These are phyloP conservation scores for Gorsachius magnificus DNA, from an alignment of 2,797 vertebrate genomes.

Conservation along the genomic window DNA sequence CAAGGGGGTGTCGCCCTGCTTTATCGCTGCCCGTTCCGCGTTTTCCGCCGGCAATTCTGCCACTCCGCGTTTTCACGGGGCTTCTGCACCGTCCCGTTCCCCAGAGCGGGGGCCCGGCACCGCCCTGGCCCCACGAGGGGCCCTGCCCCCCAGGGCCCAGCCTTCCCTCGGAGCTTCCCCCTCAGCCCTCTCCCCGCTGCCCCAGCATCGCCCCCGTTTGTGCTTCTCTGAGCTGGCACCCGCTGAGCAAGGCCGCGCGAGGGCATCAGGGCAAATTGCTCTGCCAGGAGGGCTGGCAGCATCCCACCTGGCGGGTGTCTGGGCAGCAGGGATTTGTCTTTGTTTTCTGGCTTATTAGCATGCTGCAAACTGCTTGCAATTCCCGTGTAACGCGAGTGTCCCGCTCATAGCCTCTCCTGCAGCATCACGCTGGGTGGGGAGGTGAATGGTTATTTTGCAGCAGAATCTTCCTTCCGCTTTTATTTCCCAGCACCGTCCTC, in stretches of 20 bases:
- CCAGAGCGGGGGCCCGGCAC: too few relatives aligned
- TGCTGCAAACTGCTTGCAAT: background rate
- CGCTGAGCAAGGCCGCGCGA: fast-evolving
- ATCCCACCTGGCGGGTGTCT: background rate
- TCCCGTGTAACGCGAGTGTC: background rate
- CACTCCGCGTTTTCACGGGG: too few relatives aligned
- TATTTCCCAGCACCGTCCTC: background rate
- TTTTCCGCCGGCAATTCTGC: too few relatives aligned
- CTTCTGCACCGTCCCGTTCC: too few relatives aligned
- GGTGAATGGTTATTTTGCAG: background rate
- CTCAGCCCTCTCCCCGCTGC: background rate
- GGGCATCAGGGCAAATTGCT: background rate
- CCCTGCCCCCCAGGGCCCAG: too few relatives aligned
- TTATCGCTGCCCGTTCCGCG: too few relatives aligned
- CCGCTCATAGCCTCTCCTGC: background rate
- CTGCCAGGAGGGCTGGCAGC: background rate
- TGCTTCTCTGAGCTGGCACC: background rate
- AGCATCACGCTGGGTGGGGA: background rate
- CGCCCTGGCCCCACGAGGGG: too few relatives aligned
- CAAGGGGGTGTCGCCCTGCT: too few relatives aligned
- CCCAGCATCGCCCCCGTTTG: fast-evolving
- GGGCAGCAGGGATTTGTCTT: background rate
- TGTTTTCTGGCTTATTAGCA: background rate
- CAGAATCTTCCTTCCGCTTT: background rate
- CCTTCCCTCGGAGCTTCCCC: background rate